Evolutionary conservation across 2,888 invertebrate species (phyloP), one percentile per base, ranked within the genome.

Genomic region (Tryphoninae sp.): DNA sequence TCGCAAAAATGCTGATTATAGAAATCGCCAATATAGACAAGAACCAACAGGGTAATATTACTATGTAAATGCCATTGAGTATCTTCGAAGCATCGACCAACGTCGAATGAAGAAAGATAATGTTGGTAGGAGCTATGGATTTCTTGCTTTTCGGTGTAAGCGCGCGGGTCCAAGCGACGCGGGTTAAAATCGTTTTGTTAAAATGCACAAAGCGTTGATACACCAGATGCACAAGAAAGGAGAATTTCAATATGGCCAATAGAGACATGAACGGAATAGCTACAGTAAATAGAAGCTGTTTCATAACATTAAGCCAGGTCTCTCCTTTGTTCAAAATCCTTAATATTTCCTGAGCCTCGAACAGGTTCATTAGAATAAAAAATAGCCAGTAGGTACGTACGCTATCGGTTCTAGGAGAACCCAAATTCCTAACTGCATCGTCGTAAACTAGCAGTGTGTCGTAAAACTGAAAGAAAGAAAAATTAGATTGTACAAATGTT

Each of bases 191-290:
- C 2, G 0, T 53, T 19, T 71, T 16, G 22, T 83, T 83, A 9
- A 83, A 23, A 51, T 83, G 83, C 11, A 42, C 71, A 45, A 80
- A 82, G 13, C 83, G 83, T 71, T 83, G 83, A 11, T 78, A 74
- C 33, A 64, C 49, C 45, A 83, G 49, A 62, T 83, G 77, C 1
- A 83, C 67, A 58, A 80, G 42, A 16, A 78, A 40, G 26, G 55
- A 69, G 23, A 42, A 61, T 42, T 61, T 67, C 3, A 67, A 51
- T 42, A 68, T 11, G 9, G 19, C 9, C 22, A 73, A n/a, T 8
- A 67, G 42, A 40, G 13, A 23, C 0, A 49, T 49, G 0, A 26
- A 7, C 3, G 49, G 22, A 26, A 19, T 11, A n/a, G 11, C 2
- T 2, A 58, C 1, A 6, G n/a, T 7, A 8, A 9, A 19, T 1